Evolutionary conservation across 2,888 invertebrate species (phyloP).

Genomic region (Eugnorisma glareosa): DNA sequence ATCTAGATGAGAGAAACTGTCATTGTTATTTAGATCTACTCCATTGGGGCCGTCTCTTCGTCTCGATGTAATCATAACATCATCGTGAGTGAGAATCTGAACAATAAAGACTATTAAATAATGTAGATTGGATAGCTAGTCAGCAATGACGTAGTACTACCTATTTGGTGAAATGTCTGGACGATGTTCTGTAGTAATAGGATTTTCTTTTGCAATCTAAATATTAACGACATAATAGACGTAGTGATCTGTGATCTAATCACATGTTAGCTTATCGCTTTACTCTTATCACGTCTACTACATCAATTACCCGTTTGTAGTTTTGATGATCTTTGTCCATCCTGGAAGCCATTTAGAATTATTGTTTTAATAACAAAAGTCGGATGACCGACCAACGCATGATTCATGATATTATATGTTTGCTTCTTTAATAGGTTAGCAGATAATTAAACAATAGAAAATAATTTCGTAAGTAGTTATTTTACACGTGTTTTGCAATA

Average conservation of each 20-base stretch:
- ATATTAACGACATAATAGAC: not conserved
- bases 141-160: not conserved
- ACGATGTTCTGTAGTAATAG: not conserved
- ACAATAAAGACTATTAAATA: not conserved
- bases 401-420: conserved; percentile 20
- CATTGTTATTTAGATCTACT: not conserved
- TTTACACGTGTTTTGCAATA: conserved; percentile 42
- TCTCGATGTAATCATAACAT: conserved; percentile 18
- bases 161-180: not conserved
- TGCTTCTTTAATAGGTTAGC: not conserved
- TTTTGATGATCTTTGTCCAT: conserved; percentile 47
- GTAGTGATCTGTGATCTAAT: conserved; percentile 2
- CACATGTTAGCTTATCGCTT: conserved; percentile 15
- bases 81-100: not conserved
- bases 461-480: conserved; percentile 22
- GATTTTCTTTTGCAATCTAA: not conserved
- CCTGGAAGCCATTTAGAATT: conserved; percentile 32
- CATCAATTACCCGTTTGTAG: conserved; percentile 11
- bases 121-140: not conserved
- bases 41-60: not conserved
- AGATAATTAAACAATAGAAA: conserved; percentile 36
- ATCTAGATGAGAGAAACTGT: not conserved
- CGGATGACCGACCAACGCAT: conserved; percentile 20
- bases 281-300: conserved; percentile 20
- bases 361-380: conserved; percentile 23